Evolutionary conservation across 2,888 invertebrate genomes (phyloP), one percentile per base, ranked within the genome.

Genomic region (Maniola hyperantus): DNA sequence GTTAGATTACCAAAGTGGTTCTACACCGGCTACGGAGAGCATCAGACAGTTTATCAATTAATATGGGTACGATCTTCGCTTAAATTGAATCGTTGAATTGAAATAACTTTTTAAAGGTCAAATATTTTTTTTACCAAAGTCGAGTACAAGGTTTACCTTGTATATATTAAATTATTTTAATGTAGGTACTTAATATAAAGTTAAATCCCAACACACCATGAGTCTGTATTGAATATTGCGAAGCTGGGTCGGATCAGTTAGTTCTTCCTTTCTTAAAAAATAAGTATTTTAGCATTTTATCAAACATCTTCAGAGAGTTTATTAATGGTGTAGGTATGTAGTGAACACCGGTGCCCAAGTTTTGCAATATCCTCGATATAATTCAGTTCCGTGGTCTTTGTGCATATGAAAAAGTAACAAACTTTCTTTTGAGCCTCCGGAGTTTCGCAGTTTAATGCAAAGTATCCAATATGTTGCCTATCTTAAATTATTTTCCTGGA

Each of bases 281-380:
- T n/a, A n/a, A 51, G 11, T 51, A 26, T 26, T 50, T 51, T 51
- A 8, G 39, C 39, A 53, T 53, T 50, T 2, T 36, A 50, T 62
- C 42, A 62, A 53, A 50, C 51, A 44, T 67, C 51, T 67, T 54
- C 61, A 42, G 64, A 18, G 60, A 57, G 60, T 55, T 67, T 67
- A 69, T 69, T 69, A 69, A 60, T 44, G 57, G 48, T 62, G 51
- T n/a, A n/a, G n/a, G n/a, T 61, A 62, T 51, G 64, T 51, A 55
- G 61, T 67, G 65, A 72, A 69, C 63, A 72, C 65, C 68, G 69
- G 54, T 77, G 74, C 80, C 76, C 62, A 86, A 89, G 83, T 89
- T 88, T 85, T 78, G 83, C 84, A 88, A 89, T 89, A 86, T 84
- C 82, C 78, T 74, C 76, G 77, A 81, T 85, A 83, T 83, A 83